Conservation (phyloP, 2,113 vertebrate genomes). For the Dasyurus viverrinus region DNA sequence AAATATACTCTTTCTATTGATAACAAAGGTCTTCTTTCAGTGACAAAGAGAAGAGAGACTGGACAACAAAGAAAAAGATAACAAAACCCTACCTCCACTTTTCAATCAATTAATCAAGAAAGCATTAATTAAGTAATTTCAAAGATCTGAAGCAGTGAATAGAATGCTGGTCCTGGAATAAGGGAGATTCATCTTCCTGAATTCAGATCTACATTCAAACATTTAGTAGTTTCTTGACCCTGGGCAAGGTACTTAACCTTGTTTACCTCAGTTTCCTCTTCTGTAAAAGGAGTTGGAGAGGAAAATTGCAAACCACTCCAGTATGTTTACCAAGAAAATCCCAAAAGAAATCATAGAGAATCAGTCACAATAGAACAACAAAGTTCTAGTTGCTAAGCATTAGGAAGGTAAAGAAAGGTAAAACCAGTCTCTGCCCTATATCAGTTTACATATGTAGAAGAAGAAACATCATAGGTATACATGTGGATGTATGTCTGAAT, state of each 20-base stretch:
- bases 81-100: background rate
- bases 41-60: slow-evolving; percentile 28
- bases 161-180: background rate
- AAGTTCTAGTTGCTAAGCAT: background rate
- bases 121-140: background rate
- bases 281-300: background rate
- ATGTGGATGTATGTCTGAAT: background rate
- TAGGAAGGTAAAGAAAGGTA: background rate
- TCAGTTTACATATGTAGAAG: background rate
- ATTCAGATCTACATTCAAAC: background rate
- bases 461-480: background rate
- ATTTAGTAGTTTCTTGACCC: background rate
- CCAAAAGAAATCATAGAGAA: background rate
- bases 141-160: background rate
- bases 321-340: background rate
- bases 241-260: background rate
- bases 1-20: slow-evolving; percentile 58
- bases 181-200: background rate
- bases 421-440: background rate
- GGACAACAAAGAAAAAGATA: slow-evolving; percentile 40
- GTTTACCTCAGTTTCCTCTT: background rate
- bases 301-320: background rate
- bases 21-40: slow-evolving; percentile 63
- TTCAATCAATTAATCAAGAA: background rate
- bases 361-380: background rate